phyloP scores from a whole-genome alignment of 2,113 vertebrate species.

The Heteronetta atricapilla region DNA sequence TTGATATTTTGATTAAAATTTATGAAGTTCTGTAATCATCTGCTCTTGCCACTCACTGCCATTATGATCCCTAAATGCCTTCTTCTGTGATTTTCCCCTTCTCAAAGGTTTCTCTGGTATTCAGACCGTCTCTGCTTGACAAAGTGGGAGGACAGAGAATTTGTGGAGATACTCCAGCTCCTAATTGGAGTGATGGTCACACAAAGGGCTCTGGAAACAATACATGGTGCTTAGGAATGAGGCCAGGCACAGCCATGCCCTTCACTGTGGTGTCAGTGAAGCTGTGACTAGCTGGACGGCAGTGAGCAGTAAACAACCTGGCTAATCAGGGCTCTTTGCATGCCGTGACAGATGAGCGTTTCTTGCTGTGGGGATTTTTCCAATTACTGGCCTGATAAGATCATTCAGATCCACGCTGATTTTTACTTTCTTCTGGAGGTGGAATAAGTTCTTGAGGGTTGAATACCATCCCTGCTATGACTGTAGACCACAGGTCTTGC shows the following conservation, averaged over 20 bases:
- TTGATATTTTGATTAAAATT: slow-evolving; percentile 66
- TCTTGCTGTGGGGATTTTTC: slow-evolving; percentile 27
- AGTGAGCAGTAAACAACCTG: slow-evolving; percentile 56
- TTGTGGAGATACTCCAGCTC: slow-evolving; percentile 43
- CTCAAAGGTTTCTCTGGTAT: slow-evolving; percentile 34
- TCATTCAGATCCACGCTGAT: background rate
- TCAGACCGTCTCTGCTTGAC: slow-evolving; percentile 43
- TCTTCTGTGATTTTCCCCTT: slow-evolving; percentile 35
- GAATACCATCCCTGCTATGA: background rate
- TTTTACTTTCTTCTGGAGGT: background rate
- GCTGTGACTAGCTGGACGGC: background rate
- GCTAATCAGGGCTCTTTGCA: slow-evolving; percentile 46
- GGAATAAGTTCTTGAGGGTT: background rate
- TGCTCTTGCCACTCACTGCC: slow-evolving; percentile 28
- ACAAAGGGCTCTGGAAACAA: slow-evolving; percentile 53
- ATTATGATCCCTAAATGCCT: slow-evolving; percentile 43
- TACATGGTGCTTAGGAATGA: background rate
- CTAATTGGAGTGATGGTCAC: slow-evolving; percentile 59
- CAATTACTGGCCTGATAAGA: slow-evolving; percentile 33
- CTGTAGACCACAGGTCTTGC: background rate
- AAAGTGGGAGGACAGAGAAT: slow-evolving; percentile 54
- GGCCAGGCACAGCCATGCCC: slow-evolving; percentile 4
- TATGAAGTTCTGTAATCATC: slow-evolving; percentile 59
- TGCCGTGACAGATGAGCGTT: slow-evolving; percentile 21
- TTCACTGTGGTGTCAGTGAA: slow-evolving; percentile 48